A percentile compares a stretch with the other conserved stretches of the same genome.
Conservation (phyloP, 2,888 invertebrate genomes). For the Euphydryas editha region DNA sequence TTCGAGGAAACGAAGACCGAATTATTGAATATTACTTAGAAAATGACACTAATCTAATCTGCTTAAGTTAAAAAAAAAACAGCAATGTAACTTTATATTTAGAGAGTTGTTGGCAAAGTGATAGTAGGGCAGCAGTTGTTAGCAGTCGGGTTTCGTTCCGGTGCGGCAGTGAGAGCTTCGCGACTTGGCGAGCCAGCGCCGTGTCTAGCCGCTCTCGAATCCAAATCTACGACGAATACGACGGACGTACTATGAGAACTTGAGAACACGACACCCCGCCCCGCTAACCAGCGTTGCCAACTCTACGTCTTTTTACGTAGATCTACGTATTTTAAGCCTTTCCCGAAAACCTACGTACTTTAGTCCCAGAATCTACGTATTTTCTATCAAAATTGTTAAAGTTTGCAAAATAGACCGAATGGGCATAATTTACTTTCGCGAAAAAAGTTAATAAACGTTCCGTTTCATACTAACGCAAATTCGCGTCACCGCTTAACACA, state of each 20-base stretch:
- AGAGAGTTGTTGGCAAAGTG: conserved; percentile 68
- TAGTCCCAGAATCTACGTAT: too few relatives aligned
- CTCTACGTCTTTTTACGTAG: too few relatives aligned
- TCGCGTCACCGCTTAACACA: too few relatives aligned
- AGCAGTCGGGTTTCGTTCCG: conserved; percentile 65
- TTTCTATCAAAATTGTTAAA: too few relatives aligned
- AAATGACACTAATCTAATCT: not conserved
- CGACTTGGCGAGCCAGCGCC: conserved; percentile 40
- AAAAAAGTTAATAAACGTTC: too few relatives aligned
- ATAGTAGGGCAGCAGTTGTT: conserved; percentile 73
- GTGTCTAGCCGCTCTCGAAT: conserved; percentile 37
- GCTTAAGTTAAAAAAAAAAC: conserved; percentile 20
- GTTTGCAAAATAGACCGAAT: too few relatives aligned
- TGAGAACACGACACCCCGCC: conserved; percentile 45
- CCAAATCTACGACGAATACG: conserved; percentile 45
- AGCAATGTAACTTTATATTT: conserved; percentile 46
- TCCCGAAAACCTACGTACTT: too few relatives aligned
- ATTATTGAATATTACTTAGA: not conserved
- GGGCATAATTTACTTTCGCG: too few relatives aligned
- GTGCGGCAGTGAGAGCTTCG: conserved; percentile 63
- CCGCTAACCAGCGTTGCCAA: too few relatives aligned
- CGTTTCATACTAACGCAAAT: too few relatives aligned
- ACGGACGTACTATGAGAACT: conserved; percentile 48
- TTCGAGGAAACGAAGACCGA: not conserved
- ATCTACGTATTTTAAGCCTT: too few relatives aligned